These are phyloP conservation scores for Apodemia duryi DNA, from an alignment of 2,888 invertebrate species.

Conservation along the genomic window DNA sequence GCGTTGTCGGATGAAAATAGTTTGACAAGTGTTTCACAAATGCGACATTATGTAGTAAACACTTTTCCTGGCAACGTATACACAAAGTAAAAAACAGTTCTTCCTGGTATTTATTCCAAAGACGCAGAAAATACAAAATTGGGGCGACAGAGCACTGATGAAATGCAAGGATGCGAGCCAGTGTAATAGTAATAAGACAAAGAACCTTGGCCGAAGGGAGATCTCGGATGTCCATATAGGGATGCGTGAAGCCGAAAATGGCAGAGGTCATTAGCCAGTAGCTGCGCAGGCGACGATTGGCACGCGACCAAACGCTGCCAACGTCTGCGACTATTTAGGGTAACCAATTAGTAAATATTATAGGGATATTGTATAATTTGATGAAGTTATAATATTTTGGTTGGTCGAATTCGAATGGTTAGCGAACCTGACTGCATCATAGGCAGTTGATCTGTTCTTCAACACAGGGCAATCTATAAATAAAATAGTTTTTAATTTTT, in stretches of 20 bases:
- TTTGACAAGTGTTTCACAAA: not conserved
- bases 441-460: too few species aligned
- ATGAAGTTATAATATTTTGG: too few species aligned
- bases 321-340: not conserved
- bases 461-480: too few species aligned
- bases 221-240: slow-evolving; percentile 36
- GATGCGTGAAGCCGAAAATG: slow-evolving; percentile 34
- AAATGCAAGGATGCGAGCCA: not conserved
- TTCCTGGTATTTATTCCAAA: slow-evolving; percentile 13
- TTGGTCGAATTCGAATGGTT: too few species aligned
- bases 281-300: slow-evolving; percentile 39
- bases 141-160: not conserved
- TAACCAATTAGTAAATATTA: not conserved
- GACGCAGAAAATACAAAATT: not conserved
- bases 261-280: slow-evolving; percentile 43
- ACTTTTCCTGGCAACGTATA: not conserved
- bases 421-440: too few species aligned
- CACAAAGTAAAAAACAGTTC: not conserved
- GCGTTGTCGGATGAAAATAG: not conserved
- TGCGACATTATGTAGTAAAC: not conserved
- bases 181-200: not conserved
- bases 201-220: slow-evolving; percentile 30
- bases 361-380: not conserved
- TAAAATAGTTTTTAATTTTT: too few species aligned
- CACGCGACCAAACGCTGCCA: slow-evolving; percentile 33